phyloP scores from a whole-genome alignment of 2,113 vertebrate species.

The Cottus gobio region DNA sequence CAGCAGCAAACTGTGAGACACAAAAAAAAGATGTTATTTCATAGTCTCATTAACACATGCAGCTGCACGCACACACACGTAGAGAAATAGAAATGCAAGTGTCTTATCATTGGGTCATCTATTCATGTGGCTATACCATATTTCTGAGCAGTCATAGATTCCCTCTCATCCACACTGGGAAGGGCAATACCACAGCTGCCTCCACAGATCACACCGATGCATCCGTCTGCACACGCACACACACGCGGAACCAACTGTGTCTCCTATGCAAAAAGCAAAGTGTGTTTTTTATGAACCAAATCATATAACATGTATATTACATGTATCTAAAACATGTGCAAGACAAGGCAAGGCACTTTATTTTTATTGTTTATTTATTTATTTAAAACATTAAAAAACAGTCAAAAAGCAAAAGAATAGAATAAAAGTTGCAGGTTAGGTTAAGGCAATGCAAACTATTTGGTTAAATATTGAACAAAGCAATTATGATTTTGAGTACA shows the following conservation, averaged over 20 bases:
- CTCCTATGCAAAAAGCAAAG: background rate
- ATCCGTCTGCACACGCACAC: background rate
- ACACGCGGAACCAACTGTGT: background rate
- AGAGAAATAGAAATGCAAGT: constrained; percentile 34
- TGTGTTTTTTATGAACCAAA: too few species aligned
- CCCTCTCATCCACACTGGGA: constrained; percentile 18
- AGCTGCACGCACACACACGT: background rate
- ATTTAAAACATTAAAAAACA: too few species aligned
- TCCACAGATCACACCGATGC: constrained; percentile 14
- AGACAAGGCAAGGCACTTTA: too few species aligned
- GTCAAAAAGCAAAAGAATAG: too few species aligned
- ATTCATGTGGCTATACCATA: constrained; percentile 32
- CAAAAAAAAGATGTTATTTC: constrained; percentile 29
- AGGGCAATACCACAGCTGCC: constrained; percentile 11
- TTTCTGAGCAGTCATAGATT: constrained; percentile 37
- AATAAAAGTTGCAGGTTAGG: too few species aligned
- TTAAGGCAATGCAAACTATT: background rate
- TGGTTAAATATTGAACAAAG: background rate
- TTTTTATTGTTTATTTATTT: too few species aligned
- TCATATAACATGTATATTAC: too few species aligned
- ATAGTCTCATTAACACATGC: constrained; percentile 9
- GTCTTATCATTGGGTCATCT: constrained; percentile 48
- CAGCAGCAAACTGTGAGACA: constrained; percentile 22
- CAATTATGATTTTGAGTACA: background rate
- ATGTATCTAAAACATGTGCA: background rate